Evolutionary conservation across 2,888 invertebrate species (phyloP).

Genomic region (Epistrophella euchroma): DNA sequence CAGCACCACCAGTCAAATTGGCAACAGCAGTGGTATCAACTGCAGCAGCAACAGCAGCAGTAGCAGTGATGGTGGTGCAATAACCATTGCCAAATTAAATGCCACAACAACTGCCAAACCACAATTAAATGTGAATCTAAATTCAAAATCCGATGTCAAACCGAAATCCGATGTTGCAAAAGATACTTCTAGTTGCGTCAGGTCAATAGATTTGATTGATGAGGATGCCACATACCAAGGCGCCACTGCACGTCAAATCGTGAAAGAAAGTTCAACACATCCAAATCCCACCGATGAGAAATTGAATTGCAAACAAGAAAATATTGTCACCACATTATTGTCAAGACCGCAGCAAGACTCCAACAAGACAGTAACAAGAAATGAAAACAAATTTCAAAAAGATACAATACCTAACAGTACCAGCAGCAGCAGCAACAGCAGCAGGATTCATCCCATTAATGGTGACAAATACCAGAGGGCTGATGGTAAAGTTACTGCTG

Average conservation of each 20-base stretch:
- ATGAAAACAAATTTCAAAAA: constrained; percentile 71
- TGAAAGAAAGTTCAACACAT: constrained; percentile 20
- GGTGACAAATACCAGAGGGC: constrained; percentile 68
- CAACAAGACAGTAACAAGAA: constrained; percentile 71
- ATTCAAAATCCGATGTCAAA: constrained; percentile 39
- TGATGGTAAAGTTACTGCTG: constrained; percentile 38
- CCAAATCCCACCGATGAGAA: constrained; percentile 35
- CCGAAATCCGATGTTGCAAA: constrained; percentile 75
- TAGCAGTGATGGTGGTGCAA: constrained; percentile 13
- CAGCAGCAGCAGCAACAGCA: not conserved
- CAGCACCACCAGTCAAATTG: constrained; percentile 46
- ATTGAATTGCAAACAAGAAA: constrained; percentile 71
- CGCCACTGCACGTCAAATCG: not conserved
- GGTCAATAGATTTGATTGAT: constrained; percentile 79
- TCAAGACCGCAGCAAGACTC: constrained; percentile 44
- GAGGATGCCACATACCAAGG: constrained; percentile 68
- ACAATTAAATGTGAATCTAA: constrained; percentile 61
- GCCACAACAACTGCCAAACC: constrained; percentile 52
- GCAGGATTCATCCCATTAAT: constrained; percentile 57
- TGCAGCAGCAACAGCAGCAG: too few species aligned
- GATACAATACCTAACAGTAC: constrained; percentile 33
- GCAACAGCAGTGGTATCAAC: constrained; percentile 6
- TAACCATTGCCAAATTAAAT: constrained; percentile 55
- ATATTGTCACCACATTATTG: constrained; percentile 43
- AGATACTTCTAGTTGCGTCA: constrained; percentile 79